These are phyloP conservation scores for Balearica regulorum DNA, from an alignment of 2,797 vertebrate genomes.

Conservation along the genomic window DNA sequence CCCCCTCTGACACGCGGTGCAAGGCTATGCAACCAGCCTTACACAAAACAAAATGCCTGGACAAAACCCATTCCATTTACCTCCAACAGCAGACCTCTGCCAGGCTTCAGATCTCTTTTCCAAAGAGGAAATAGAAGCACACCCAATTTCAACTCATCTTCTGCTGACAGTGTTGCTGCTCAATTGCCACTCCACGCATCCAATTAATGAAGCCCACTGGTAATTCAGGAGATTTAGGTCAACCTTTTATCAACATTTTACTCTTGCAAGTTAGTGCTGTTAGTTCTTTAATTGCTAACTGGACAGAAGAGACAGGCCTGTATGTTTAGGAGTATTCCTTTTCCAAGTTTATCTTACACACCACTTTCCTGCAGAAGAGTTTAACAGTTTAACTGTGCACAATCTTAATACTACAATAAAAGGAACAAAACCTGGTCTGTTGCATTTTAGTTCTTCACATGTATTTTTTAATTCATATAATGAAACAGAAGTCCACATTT, in stretches of 20 bases:
- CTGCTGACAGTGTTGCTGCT: neutral
- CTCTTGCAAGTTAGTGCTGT: neutral
- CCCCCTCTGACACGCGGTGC: fast-evolving
- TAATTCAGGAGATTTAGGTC: neutral
- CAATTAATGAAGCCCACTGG: neutral
- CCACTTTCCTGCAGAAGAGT: neutral
- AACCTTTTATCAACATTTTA: neutral
- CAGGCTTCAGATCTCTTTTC: neutral
- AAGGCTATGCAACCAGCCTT: neutral
- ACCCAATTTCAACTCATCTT: neutral
- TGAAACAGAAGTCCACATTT: constrained; percentile 4
- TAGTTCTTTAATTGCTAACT: neutral
- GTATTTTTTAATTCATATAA: neutral
- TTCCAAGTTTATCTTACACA: neutral
- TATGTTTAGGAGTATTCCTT: neutral
- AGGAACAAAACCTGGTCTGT: neutral
- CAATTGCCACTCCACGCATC: neutral
- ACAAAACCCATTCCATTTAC: neutral
- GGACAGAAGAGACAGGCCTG: neutral
- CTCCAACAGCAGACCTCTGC: neutral
- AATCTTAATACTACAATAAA: neutral
- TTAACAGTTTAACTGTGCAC: neutral
- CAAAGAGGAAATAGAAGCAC: neutral
- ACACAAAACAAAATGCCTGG: neutral
- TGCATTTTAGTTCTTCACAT: neutral